phyloP scores from a whole-genome alignment of 2,888 invertebrate species.

The Heliconius hortense region DNA sequence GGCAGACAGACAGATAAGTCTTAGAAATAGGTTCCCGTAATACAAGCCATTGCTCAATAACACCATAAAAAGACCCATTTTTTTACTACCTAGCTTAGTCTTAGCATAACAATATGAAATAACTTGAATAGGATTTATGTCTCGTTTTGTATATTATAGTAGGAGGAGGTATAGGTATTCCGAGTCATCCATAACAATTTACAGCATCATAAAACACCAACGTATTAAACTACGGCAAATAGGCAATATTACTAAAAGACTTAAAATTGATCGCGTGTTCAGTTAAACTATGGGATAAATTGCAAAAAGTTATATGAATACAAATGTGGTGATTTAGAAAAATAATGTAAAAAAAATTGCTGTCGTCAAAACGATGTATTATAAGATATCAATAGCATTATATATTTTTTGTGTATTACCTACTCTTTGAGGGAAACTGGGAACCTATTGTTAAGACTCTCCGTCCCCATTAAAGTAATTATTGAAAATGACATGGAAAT shows the following conservation, averaged over 20 bases:
- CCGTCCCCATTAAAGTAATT: too few relatives aligned
- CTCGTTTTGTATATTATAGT: background rate
- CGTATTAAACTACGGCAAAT: slow-evolving; percentile 1
- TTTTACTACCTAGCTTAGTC: background rate
- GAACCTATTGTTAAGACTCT: too few relatives aligned
- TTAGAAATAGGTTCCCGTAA: too few relatives aligned
- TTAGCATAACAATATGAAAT: background rate
- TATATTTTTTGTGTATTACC: too few relatives aligned
- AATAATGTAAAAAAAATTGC: background rate
- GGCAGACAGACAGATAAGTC: too few relatives aligned
- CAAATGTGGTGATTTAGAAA: background rate
- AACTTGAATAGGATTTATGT: background rate
- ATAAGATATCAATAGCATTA: too few relatives aligned
- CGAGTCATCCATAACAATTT: background rate
- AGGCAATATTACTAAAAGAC: slow-evolving; percentile 3
- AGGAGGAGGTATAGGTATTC: background rate
- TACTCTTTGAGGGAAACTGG: too few relatives aligned
- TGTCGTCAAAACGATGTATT: too few relatives aligned
- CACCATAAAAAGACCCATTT: background rate
- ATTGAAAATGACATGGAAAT: too few relatives aligned
- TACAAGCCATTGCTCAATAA: too few relatives aligned
- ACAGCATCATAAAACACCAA: slow-evolving; percentile 7
- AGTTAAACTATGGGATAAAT: background rate
- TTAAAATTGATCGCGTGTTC: slow-evolving; percentile 13
- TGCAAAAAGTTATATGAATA: background rate